Base-by-base conservation (phyloP, 2,888 invertebrate species). In the Teleiodes luculella region DNA sequence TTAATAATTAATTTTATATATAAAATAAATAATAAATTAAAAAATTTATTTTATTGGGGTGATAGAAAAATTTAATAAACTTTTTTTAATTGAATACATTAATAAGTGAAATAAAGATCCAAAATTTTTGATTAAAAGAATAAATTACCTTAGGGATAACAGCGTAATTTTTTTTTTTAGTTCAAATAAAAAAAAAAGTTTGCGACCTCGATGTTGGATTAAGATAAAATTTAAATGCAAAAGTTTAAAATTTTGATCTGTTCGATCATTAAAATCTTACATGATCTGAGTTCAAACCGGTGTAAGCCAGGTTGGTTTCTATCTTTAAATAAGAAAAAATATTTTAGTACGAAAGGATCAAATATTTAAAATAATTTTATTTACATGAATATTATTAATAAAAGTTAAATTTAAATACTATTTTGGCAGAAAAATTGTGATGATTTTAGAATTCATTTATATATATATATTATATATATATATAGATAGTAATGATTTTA, bases 191-290 rank as follows among this genome's bases (percentile, higher is more conserved):
- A 91, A 92, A 91, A 90, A 91, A 81, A 91, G 93, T 90, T 95
- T 94, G 93, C 93, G 93, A 95, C 94, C 94, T 95, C 95, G 94
- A 95, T 95, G 95, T 95, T 95, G 95, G 93, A 95, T 94, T 94
- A 94, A 93, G 91, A 89, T 91, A 87, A 90, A 91, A 85, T 87
- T 90, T 91, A 87, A 90, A 91, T 91, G 93, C 74, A 94, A 92
- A 82, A 86, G 90, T 91, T 92, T 88, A 90, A 89, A 85, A 83
- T 86, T 92, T 93, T 91, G 91, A 92, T 93, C 93, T 94, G 94
- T 94, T 94, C 94, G 93, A 94, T 93, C 91, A 92, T 94, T 94
- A 91, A 93, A 92, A 91, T 92, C 91, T 94, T 94, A 94, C 94
- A 94, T 94, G 94, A 95, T 94, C 93, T 95, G 94, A 95, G 94